Evolutionary conservation across 64 coral and sea anemone genomes (phyloP), one percentile per base, ranked within the genome.

Genomic region (Catalaphyllia jardinei): DNA sequence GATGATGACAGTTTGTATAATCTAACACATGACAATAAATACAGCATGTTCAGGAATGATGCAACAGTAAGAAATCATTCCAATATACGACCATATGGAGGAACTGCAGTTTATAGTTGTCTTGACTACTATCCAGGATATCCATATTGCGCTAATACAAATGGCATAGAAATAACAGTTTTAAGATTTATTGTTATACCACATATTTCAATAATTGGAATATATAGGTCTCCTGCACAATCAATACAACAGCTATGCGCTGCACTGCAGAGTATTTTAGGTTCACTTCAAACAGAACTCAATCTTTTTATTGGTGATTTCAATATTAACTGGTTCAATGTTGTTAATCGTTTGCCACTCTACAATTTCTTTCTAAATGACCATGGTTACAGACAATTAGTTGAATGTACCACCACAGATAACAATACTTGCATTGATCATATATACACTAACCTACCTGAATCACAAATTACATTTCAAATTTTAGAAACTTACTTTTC

Each of bases 401-500:
- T 92, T 74, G 63, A 71, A 86, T 77, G 73, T 62, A 77, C 15
- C 42, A 89, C 87, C 50, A 89, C 87, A 89, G 73, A 89, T 77
- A 77, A 25, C 54, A 77, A 89, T 61, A 89, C 87, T 31, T 89
- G 54, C 54, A 60, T 89, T 78, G 87, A 89, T 74, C 73, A 92
- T 79, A 87, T 92, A 75, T 86, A 92, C 82, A 92, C 90, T 46
- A 86, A 86, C 76, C 59, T 92, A 35, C 73, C 90, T 65, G 71
- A 92, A 77, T 86, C 82, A 38, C 54, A 86, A 76, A 62, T 77
- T 69, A 75, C 51, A 49, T 76, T 74, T 77, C 80, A 92, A 71
- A 69, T 86, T 78, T 77, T 92, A 92, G 81, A 89, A 74, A 89
- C 87, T 29, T 89, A 89, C 62, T 89, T 89, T 89, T 89, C 87